Base-by-base conservation (phyloP, 2,888 invertebrate species). In the Metalampra italica region DNA sequence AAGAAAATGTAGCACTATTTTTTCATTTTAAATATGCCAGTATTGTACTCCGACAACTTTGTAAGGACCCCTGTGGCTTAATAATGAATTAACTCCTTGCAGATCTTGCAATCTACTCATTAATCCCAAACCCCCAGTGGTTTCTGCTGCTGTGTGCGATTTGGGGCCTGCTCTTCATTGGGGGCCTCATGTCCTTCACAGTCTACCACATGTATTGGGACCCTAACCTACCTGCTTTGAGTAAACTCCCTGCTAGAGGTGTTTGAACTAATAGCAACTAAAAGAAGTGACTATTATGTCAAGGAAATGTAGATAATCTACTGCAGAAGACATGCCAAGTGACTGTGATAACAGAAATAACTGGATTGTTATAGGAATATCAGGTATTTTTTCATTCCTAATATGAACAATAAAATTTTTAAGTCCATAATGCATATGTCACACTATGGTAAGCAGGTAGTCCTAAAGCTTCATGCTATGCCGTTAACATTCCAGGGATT, bases 151-250 rank as follows among this genome's bases (percentile, higher is more conserved):
- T 89, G 48, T 92, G 93, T 55, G 92, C 92, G 4, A 65, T 86
- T 34, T 90, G 90, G 75, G 93, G 94, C 0, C 78, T 93, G 1
- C 75, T 90, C 47, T 93, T 94, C 66, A 78, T 94, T 52, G 94
- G 94, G 45, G 92, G 93, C 32, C 90, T 94, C 46, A 90, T 92
- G 72, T 58, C 87, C 0, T 94, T 92, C 69, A 93, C 93, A 0
- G 57, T 91, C 8, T 92, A 91, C 71, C 92, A 93, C 65, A 62
- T 91, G 12, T 64, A 71, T 22, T 22, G 22, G 22, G 22, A 22
- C 22, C 22, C 22, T 3, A 22, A 22, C 22, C 22, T 22, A 5
- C 2, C 3, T 3, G 22, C 22, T 22, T 22, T 22, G 22, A 22
- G 22, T 22, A 22, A 22, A 22, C 22, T 42, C 80, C 12, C 66